A percentile compares a stretch with the other conserved stretches of the same genome.
Conservation (phyloP, 2,797 vertebrate species). For the Geotrypetes seraphini region DNA sequence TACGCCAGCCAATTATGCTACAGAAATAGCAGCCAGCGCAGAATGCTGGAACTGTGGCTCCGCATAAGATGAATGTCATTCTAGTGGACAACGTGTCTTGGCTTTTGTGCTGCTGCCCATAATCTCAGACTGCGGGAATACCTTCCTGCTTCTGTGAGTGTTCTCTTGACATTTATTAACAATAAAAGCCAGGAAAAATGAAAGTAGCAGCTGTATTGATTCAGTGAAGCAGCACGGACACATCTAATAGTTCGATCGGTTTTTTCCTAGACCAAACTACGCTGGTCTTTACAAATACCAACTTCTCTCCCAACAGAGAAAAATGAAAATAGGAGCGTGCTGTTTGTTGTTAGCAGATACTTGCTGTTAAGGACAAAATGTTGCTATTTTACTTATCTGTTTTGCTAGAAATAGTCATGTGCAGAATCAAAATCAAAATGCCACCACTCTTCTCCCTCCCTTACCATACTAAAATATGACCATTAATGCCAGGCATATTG, state of each 20-base stretch:
- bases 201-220: conserved; percentile 27
- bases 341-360: conserved; percentile 16
- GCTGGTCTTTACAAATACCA: conserved; percentile 17
- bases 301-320: conserved; percentile 22
- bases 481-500: conserved; percentile 6
- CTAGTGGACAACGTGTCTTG: conserved; percentile 6
- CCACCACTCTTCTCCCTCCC: conserved; percentile 8
- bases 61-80: conserved; percentile 7
- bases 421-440: conserved; percentile 14
- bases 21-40: conserved; percentile 12
- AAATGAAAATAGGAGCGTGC: conserved; percentile 10
- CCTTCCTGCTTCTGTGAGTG: conserved; percentile 15
- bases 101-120: conserved; percentile 11
- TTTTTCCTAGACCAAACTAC: conserved; percentile 24
- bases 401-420: conserved; percentile 16
- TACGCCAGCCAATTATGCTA: conserved; percentile 23
- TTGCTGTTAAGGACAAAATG: conserved; percentile 20
- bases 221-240: conserved; percentile 22
- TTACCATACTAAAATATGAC: conserved; percentile 1
- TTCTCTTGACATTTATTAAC: conserved; percentile 37
- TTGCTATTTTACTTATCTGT: conserved; percentile 15
- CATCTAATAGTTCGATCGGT: conserved; percentile 22
- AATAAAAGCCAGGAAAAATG: conserved; percentile 35
- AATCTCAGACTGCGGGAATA: conserved; percentile 20
- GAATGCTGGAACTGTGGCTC: neutral